Conservation (phyloP, 2,888 invertebrate species). For the Phalera bucephala region DNA sequence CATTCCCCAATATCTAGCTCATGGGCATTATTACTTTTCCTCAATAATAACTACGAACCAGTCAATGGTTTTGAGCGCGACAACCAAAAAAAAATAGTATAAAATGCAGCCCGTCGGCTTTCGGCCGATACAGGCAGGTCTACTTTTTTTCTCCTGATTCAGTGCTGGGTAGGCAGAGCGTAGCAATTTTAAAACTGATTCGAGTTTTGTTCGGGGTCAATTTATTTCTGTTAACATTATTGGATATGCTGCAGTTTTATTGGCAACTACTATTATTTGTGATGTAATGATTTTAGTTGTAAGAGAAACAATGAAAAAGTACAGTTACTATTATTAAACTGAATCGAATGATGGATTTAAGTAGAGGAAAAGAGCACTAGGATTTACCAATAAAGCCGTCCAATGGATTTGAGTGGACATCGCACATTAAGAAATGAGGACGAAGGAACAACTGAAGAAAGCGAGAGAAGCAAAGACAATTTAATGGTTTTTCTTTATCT, state of each 20-base stretch:
- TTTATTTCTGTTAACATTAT: constrained; percentile 33
- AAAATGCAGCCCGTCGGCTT: constrained; percentile 50
- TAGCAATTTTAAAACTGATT: constrained; percentile 47
- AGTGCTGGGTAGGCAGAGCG: constrained; percentile 44
- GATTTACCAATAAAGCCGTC: too few species aligned
- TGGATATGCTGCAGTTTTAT: constrained; percentile 1
- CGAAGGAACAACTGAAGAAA: too few species aligned
- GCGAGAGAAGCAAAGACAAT: too few species aligned
- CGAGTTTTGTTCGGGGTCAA: constrained; percentile 36
- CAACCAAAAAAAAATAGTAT: constrained; percentile 9
- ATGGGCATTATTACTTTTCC: constrained; percentile 2
- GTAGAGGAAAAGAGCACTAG: too few species aligned
- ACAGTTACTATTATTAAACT: too few species aligned
- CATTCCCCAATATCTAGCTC: neutral
- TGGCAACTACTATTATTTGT: neutral
- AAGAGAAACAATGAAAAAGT: too few species aligned
- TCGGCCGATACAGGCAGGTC: constrained; percentile 48
- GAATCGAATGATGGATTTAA: too few species aligned
- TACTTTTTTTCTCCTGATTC: constrained; percentile 40
- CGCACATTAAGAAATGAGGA: too few species aligned
- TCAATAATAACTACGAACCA: constrained; percentile 1
- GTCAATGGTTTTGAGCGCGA: constrained; percentile 1
- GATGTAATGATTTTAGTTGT: neutral
- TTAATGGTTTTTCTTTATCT: too few species aligned
- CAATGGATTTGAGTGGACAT: too few species aligned